Percentiles rank a stretch among this genome's conserved stretches.
Conservation (phyloP, 2,113 vertebrate species). For the Cyphomyrus plagiostoma region DNA sequence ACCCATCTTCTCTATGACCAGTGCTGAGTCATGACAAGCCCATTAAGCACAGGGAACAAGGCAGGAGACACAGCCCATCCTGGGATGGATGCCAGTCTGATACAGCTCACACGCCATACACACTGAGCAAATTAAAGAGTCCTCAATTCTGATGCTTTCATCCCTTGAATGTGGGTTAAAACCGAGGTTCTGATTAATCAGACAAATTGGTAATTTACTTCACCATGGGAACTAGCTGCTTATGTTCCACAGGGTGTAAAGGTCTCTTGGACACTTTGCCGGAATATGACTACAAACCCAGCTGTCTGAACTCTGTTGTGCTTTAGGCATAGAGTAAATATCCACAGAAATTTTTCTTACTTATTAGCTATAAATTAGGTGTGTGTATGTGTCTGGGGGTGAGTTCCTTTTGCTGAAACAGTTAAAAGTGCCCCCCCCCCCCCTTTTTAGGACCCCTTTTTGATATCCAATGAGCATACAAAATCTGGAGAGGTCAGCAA, state of each 20-base stretch:
- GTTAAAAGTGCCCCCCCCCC: too few species aligned
- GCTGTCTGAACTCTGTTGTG: background rate
- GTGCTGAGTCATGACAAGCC: background rate
- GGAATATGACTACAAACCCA: background rate
- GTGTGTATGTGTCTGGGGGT: background rate
- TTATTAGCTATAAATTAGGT: background rate
- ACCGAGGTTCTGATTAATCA: background rate
- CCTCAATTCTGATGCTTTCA: background rate
- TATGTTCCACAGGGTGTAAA: background rate
- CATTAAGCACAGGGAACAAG: background rate
- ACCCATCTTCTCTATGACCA: background rate
- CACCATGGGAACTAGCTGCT: background rate
- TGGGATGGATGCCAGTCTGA: background rate
- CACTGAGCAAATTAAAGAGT: background rate
- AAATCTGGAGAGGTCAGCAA: background rate
- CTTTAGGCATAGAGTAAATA: background rate
- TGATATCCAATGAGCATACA: background rate
- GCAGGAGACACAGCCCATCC: background rate
- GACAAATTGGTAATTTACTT: background rate
- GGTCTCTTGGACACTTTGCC: background rate
- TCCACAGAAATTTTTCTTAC: background rate
- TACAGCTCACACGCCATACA: background rate
- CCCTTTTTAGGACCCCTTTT: background rate
- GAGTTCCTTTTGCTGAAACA: background rate
- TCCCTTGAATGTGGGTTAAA: background rate